Base-by-base conservation (phyloP, 2,888 invertebrate genomes). In the Caradrina kadenii region DNA sequence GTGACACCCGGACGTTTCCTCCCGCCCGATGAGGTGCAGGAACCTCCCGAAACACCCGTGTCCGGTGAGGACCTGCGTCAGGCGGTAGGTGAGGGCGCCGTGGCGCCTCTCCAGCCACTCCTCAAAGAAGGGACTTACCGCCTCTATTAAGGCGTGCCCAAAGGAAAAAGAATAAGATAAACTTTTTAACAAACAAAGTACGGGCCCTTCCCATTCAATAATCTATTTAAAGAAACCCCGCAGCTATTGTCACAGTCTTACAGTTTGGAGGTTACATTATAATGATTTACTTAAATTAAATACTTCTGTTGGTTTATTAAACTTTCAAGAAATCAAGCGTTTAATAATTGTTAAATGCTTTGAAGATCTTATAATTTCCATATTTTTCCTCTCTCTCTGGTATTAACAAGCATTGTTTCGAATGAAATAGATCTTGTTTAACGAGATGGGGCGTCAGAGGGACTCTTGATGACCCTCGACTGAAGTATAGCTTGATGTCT, bases 221-320 rank as follows among this genome's bases (percentile, higher is more conserved):
- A 72, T 48, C 48, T 15, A 7, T 62, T 64, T 13, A n/a, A 50
- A 55, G 22, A 26, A 50, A 35, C 39, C 67, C 55, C 26, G 15
- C 53, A 48, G 76, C 76, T 60, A 68, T 68, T 71, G 13, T 76
- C 52, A 49, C 10, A 19, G 19, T 21, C n/a, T 39, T 53, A 50
- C 8, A 52, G 53, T 45, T 53, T 63, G 17, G 39, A 53, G 26
- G 54, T 64, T 19, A 59, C 50, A 72, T 35, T 8, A 52, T 63
- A 50, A 59, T 62, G 15, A 73, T 58, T 64, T 54, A 45, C 22
- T 52, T 52, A 56, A n/a, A 45, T 26, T 58, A 31, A 21, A 42
- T 50, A 63, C 45, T 68, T 61, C 31, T 48, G 49, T 55, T 55
- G 19, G n/a, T 55, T 66, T 58, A 53, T 68, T 56, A 52, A 64